Percentiles rank a stretch among this genome's conserved stretches.
Conservation (phyloP, 2,797 vertebrate species). For the Pipistrellus pygmaeus region DNA sequence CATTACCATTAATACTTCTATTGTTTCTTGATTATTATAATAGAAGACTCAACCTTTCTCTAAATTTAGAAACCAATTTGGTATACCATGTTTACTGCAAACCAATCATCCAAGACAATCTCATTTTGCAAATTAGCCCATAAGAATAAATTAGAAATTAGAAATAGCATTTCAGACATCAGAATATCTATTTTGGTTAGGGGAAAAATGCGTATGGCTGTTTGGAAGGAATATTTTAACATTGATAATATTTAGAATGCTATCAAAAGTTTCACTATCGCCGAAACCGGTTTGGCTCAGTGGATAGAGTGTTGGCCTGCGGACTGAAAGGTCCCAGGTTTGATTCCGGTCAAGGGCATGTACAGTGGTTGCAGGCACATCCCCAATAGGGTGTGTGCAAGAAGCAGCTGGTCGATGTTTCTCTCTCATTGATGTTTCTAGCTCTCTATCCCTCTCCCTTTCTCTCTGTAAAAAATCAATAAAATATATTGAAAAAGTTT, state of each 20-base stretch:
- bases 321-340: too few species aligned
- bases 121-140: constrained; percentile 79
- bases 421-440: too few species aligned
- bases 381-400: too few species aligned
- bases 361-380: too few species aligned
- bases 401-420: too few species aligned
- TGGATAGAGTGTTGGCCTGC: too few species aligned
- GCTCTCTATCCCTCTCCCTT: too few species aligned
- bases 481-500: too few species aligned
- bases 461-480: too few species aligned
- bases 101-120: constrained; percentile 79
- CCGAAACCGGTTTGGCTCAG: too few species aligned
- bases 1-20: constrained; percentile 74
- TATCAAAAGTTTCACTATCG: constrained; percentile 59
- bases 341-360: too few species aligned
- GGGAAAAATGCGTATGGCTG: background rate
- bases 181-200: constrained; percentile 71
- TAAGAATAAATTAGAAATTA: constrained; percentile 82
- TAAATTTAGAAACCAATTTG: constrained; percentile 85
- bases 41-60: constrained; percentile 74
- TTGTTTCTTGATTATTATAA: constrained; percentile 80
- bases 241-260: constrained; percentile 63
- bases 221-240: constrained; percentile 74
- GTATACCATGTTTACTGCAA: constrained; percentile 83
- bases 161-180: constrained; percentile 72